Conservation (phyloP, 1,140 invertebrate genomes). For the Drosophila takahashii region DNA sequence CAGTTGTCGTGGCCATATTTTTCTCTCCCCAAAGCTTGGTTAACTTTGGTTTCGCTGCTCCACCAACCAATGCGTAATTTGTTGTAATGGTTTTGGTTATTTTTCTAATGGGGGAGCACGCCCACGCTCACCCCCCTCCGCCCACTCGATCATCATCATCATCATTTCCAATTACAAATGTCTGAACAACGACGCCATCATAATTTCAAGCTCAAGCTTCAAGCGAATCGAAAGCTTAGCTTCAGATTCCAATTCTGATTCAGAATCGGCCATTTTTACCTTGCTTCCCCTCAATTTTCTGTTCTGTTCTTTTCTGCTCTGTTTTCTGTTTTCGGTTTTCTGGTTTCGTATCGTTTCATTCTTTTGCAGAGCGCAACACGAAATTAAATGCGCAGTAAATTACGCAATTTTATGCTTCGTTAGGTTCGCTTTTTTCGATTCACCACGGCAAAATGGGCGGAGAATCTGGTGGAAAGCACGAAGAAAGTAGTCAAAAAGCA, state of each 20-base stretch:
- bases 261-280: slow-evolving; percentile 36
- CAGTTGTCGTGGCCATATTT: slow-evolving; percentile 10
- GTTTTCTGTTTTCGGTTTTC: slow-evolving; percentile 28
- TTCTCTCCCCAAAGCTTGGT: background rate
- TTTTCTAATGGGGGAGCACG: slow-evolving; percentile 8
- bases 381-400: slow-evolving; percentile 82
- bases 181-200: slow-evolving; percentile 47
- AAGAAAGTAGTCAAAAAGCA: slow-evolving; percentile 33
- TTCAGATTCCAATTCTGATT: slow-evolving; percentile 30
- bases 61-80: slow-evolving; percentile 34
- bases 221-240: slow-evolving; percentile 64
- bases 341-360: slow-evolving; percentile 49
- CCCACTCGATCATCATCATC: slow-evolving; percentile 24
- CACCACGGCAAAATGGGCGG: slow-evolving; percentile 15
- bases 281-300: slow-evolving; percentile 16
- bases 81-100: slow-evolving; percentile 42
- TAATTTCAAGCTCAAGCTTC: slow-evolving; percentile 45
- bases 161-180: slow-evolving; percentile 36
- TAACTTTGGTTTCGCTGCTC: background rate
- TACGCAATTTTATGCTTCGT: slow-evolving; percentile 81
- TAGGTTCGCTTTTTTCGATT: slow-evolving; percentile 51
- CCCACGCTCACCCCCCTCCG: background rate
- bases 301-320: slow-evolving; percentile 25
- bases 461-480: slow-evolving; percentile 20
- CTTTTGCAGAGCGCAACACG: slow-evolving; percentile 68